phyloP scores from a whole-genome alignment of 2,113 vertebrate genomes.

The Larimichthys polyactis region DNA sequence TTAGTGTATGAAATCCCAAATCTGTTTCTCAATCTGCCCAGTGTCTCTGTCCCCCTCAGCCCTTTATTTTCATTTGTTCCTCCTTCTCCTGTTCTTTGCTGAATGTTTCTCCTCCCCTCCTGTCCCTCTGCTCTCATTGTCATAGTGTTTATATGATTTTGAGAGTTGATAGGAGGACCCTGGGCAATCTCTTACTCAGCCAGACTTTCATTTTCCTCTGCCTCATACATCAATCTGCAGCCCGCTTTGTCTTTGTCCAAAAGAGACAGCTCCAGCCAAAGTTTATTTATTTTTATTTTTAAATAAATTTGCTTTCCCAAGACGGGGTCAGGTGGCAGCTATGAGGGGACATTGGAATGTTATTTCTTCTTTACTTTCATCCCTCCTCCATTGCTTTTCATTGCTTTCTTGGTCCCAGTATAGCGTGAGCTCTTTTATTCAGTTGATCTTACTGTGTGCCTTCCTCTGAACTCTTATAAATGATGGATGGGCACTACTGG shows the following conservation, averaged over 20 bases:
- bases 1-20: slow-evolving; percentile 39
- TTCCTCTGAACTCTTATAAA: slow-evolving; percentile 13
- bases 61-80: neutral
- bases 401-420: slow-evolving; percentile 26
- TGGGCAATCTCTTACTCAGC: slow-evolving; percentile 71
- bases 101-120: slow-evolving; percentile 1
- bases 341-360: slow-evolving; percentile 54
- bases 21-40: slow-evolving; percentile 31
- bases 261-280: slow-evolving; percentile 66
- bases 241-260: slow-evolving; percentile 67
- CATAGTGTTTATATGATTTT: slow-evolving; percentile 75
- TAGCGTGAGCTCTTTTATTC: slow-evolving; percentile 24
- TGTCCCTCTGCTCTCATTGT: slow-evolving; percentile 38
- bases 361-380: slow-evolving; percentile 30
- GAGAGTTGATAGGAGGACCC: slow-evolving; percentile 74
- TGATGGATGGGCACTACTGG: neutral
- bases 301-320: slow-evolving; percentile 66
- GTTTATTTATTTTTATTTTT: slow-evolving; percentile 62
- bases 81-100: slow-evolving; percentile 17
- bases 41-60: slow-evolving; percentile 14
- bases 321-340: slow-evolving; percentile 50
- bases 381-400: neutral
- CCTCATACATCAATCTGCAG: slow-evolving; percentile 74
- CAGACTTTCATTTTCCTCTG: slow-evolving; percentile 73
- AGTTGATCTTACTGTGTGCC: slow-evolving; percentile 23